Base-by-base conservation (phyloP, 2,797 vertebrate species). In the Lerista edwardsae region DNA sequence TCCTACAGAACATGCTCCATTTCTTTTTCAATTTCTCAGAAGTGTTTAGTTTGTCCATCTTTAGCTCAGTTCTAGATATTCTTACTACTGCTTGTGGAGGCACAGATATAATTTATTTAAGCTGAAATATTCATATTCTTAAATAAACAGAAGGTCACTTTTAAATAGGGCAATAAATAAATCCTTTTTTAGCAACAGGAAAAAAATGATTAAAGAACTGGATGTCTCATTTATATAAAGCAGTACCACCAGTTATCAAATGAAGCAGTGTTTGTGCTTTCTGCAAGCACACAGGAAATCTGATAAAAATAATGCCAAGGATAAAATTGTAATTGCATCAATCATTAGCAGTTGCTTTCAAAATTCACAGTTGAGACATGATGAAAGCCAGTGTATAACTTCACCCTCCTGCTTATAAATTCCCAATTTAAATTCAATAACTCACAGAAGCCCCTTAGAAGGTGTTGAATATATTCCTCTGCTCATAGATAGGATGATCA, bases 381-480 rank as follows among this genome's bases (percentile, higher is more conserved):
- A 89, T 76, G 44, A 73, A 71, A 85, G n/a, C 2, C 27, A 72
- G 55, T 51, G 1, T 29, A 0, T 27, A 44, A 15, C n/a, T 84
- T 51, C 59, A 65, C 3, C 2, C 1, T 31, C 36, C 15, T 34
- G 14, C 83, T 6, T 59, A 29, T 55, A 6, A 14, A 39, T 12
- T 75, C 47, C 12, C 68, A 82, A 86, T 55, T 55, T 55, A 55
- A 55, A 21, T 9, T 62, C 29, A 79, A 62, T 19, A 86, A 81
- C 84, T 65, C 57, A 57, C 3, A 62, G 29, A 88, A 64, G 12
- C 0, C 75, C 62, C 83, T 19, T 57, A 73, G 83, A 85, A 82
- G 11, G 88, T 89, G 82, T 31, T 10, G 64, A 65, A 79, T 57
- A 81, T n/a, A 67, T 79, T 12, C 57, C 25, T 88, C 12, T 3